phyloP scores from a whole-genome alignment of 2,797 vertebrate species.

The Mionectes olivaceus region DNA sequence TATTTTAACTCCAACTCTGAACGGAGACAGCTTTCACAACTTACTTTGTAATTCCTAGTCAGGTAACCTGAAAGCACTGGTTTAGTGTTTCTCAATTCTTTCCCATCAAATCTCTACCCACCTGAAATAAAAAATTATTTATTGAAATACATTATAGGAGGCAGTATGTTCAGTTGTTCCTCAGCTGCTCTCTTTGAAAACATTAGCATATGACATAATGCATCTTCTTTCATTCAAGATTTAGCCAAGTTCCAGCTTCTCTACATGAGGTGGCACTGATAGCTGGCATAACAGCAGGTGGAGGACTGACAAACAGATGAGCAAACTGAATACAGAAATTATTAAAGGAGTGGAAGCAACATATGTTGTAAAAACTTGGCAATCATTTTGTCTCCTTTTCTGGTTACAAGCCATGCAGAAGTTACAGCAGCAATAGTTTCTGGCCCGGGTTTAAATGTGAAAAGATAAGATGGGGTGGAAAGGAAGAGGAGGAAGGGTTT shows the following conservation, averaged over 20 bases:
- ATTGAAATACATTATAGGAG: background rate
- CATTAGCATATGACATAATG: background rate
- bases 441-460: background rate
- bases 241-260: background rate
- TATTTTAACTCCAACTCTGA: background rate
- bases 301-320: background rate
- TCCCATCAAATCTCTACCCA: background rate
- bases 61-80: background rate
- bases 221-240: background rate
- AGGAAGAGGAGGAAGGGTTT: background rate
- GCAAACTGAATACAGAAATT: background rate
- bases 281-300: background rate
- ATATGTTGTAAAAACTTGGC: background rate
- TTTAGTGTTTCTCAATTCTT: background rate
- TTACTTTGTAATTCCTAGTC: background rate
- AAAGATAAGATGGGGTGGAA: background rate
- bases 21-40: background rate
- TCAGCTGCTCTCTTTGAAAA: background rate
- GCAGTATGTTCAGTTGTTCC: background rate
- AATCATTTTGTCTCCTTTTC: background rate
- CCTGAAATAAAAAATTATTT: background rate
- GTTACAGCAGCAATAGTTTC: background rate
- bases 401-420: background rate
- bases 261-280: background rate
- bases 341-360: background rate